Percentiles rank a stretch among this genome's conserved stretches.
Evolutionary conservation across 2,113 vertebrate species (phyloP).

Genomic region (Hypocryptadius cinnamomeus): DNA sequence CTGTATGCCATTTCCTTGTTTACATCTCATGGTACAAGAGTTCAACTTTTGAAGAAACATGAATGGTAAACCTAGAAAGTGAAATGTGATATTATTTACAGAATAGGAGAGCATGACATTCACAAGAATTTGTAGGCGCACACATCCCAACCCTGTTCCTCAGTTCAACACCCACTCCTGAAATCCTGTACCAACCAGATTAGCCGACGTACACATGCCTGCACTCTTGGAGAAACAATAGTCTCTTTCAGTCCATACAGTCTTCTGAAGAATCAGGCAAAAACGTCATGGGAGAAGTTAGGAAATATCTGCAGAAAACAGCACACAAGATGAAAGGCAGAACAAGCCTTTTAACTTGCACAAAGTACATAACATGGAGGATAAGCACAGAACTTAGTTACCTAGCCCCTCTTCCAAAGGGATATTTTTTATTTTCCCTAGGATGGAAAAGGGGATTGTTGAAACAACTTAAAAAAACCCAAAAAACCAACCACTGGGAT

Average conservation of each 20-base stretch:
- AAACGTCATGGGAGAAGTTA: slow-evolving; percentile 76
- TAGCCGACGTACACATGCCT: slow-evolving; percentile 45
- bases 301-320: slow-evolving; percentile 71
- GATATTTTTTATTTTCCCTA: background rate
- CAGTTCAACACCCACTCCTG: slow-evolving; percentile 56
- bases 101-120: background rate
- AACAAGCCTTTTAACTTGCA: slow-evolving; percentile 52
- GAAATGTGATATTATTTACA: background rate
- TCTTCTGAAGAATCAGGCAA: slow-evolving; percentile 65
- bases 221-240: slow-evolving; percentile 68
- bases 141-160: slow-evolving; percentile 6
- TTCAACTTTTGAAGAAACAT: background rate
- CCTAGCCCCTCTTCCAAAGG: background rate
- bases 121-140: background rate
- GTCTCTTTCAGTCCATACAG: slow-evolving; percentile 67
- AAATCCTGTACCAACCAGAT: slow-evolving; percentile 63
- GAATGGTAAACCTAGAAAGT: background rate
- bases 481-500: background rate
- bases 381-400: background rate
- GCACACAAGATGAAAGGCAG: slow-evolving; percentile 62
- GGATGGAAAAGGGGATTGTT: background rate
- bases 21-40: background rate
- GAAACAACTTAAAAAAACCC: background rate
- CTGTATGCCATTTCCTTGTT: background rate
- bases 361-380: background rate